Evolutionary conservation across 2,888 invertebrate genomes (phyloP), one percentile per base, ranked within the genome.

Genomic region (Colostygia pectinataria): DNA sequence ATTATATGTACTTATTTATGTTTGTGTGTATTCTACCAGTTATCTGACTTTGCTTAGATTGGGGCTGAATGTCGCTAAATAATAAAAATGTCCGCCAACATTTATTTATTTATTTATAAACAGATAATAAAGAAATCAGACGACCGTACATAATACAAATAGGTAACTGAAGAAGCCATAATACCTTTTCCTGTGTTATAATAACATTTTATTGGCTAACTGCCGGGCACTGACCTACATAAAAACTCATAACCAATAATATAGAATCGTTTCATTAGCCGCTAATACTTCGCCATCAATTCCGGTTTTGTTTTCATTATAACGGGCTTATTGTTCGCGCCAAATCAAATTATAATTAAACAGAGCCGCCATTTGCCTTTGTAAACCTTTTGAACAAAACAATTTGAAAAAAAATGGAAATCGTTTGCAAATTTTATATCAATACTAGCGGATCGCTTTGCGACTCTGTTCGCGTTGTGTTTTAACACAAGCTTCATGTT

Each of bases 261-360:
- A 15, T 23, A 40, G 52, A 63, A 69, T 65, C 66, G 57, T 70
- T 69, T 68, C 61, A 66, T 66, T 68, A 56, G 55, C 61, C 48
- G 28, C 57, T 60, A 60, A 61, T 65, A 61, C 43, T 29, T 44
- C 6, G 28, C 27, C 5, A 32, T 14, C 43, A 53, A 59, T 62
- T 61, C 41, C 52, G 49, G 58, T 62, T 63, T 60, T 63, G 51
- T 63, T 63, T 61, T 54, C 58, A 66, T 70, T 65, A 66, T 61
- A 33, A 59, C 28, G 50, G 57, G 55, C 56, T 61, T 56, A 46
- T 71, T 71, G 68, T 71, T 68, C 66, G 53, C 20, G 59, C 63
- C 63, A 65, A 68, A 69, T 66, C 66, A 65, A 66, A 68, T 61
- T 64, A 60, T 60, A 59, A 57, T 62, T 57, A 61, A 57, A 62